These are phyloP conservation scores for Clarias magur DNA, from an alignment of 2,113 vertebrate genomes.

Conservation along the genomic window DNA sequence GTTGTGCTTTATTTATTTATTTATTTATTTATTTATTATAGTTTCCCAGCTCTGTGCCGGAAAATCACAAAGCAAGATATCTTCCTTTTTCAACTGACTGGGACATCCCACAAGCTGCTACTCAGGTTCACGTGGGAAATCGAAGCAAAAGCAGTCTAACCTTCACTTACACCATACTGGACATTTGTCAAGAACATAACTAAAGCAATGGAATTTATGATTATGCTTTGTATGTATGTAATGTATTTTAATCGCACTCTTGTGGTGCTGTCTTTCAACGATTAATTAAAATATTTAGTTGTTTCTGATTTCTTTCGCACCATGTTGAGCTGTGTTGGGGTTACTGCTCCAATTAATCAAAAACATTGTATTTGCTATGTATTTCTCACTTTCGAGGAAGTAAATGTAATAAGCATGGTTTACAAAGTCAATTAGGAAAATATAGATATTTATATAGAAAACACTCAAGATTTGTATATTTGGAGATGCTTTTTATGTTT, in stretches of 20 bases:
- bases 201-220: background rate
- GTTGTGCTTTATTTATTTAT: background rate
- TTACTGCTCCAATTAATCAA: background rate
- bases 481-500: background rate
- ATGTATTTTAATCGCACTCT: background rate
- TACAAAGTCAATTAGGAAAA: background rate
- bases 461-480: background rate
- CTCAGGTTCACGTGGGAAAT: background rate
- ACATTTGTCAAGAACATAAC: background rate
- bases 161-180: background rate
- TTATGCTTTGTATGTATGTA: background rate
- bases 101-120: background rate
- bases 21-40: background rate
- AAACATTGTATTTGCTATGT: background rate
- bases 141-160: background rate
- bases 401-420: background rate
- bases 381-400: background rate
- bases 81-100: constrained; percentile 55
- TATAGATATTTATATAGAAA: background rate
- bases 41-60: constrained; percentile 34
- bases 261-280: background rate
- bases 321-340: background rate
- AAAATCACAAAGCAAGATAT: constrained; percentile 60
- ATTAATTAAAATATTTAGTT: constrained; percentile 20
- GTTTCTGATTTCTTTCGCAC: background rate